Conservation (phyloP, 2,797 vertebrate genomes). For the Aldrovandia affinis region DNA sequence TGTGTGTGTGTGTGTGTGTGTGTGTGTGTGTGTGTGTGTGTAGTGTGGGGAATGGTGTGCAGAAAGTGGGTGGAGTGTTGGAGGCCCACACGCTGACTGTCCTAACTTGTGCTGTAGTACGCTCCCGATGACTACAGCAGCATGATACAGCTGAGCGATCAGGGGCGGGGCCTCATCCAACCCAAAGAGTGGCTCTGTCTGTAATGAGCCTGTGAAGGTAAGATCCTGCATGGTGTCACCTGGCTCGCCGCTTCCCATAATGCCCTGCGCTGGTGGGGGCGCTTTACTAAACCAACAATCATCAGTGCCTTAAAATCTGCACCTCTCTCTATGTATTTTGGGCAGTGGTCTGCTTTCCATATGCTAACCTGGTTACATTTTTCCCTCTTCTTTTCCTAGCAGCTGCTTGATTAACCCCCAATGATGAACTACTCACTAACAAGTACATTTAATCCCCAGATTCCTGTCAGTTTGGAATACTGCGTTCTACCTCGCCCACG, state of each 20-base stretch:
- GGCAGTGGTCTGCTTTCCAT: constrained; percentile 48
- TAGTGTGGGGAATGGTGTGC: constrained; percentile 37
- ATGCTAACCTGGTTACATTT: neutral
- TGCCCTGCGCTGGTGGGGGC: constrained; percentile 28
- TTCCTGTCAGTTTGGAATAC: neutral
- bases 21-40: constrained; percentile 29
- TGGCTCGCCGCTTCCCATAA: constrained; percentile 26
- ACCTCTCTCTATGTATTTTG: constrained; percentile 37
- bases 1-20: constrained; percentile 20
- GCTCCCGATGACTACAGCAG: constrained; percentile 91
- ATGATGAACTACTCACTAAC: neutral
- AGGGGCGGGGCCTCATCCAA: constrained; percentile 93
- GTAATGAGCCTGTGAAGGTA: constrained; percentile 84
- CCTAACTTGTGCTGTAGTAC: constrained; percentile 84
- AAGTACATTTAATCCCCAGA: neutral
- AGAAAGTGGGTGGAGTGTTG: constrained; percentile 17
- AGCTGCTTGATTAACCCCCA: neutral
- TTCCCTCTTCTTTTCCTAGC: neutral
- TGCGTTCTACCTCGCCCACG: neutral
- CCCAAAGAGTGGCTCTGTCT: constrained; percentile 99
- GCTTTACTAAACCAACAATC: constrained; percentile 23
- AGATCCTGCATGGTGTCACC: constrained; percentile 60
- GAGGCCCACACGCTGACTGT: constrained; percentile 68
- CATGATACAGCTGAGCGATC: constrained; percentile 91
- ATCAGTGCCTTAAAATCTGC: constrained; percentile 13